A percentile compares a stretch with the other conserved stretches of the same genome.
Conservation (phyloP, 2,888 invertebrate genomes). For the Hofmannophila pseudospretella region DNA sequence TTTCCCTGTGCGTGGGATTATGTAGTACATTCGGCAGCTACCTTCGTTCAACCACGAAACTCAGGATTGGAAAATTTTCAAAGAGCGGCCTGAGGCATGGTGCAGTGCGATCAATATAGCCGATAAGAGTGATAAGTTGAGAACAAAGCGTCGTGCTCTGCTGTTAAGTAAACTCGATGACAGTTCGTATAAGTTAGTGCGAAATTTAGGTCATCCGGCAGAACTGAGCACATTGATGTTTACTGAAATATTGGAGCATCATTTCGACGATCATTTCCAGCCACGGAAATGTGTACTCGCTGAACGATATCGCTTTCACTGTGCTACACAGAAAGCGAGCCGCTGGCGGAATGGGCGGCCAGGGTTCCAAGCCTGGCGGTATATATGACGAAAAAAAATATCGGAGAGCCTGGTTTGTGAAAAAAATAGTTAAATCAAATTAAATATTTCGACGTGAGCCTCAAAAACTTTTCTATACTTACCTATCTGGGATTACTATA, state of each 20-base stretch:
- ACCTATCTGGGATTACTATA: no score
- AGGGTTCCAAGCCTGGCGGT: conserved; percentile 7
- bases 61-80: conserved; percentile 3
- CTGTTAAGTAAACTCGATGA: conserved; percentile 3
- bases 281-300: conserved; percentile 3
- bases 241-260: conserved; percentile 1
- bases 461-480: no score
- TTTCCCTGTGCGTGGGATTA: no score
- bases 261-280: conserved; percentile 6
- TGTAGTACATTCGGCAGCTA: no score
- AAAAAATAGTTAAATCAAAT: no score
- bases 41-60: no score
- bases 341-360: conserved; percentile 9
- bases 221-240: neutral
- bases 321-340: conserved; percentile 3
- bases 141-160: neutral
- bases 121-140: neutral
- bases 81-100: neutral
- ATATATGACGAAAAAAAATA: no score
- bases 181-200: neutral
- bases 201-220: neutral
- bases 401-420: no score
- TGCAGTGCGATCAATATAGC: neutral
- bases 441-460: no score
- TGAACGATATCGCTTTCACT: conserved; percentile 7